A percentile compares a stretch with the other conserved stretches of the same genome.
These are phyloP conservation scores for Phragmatobia fuliginosa DNA, from an alignment of 2,888 invertebrate genomes.

Conservation along the genomic window DNA sequence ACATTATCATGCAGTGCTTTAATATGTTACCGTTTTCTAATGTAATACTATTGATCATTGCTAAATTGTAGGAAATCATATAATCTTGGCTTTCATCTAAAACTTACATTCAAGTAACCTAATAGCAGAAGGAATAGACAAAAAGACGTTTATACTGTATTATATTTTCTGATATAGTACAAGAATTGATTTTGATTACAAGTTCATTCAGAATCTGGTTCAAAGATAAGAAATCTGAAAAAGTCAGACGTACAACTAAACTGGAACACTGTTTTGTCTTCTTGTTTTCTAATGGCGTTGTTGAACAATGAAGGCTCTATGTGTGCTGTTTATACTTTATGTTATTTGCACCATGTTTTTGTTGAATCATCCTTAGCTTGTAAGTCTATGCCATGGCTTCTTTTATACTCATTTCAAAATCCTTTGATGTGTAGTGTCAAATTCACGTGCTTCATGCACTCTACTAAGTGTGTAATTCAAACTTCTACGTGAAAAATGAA, in stretches of 20 bases:
- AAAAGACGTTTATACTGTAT: constrained; percentile 32
- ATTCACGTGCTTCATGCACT: neutral
- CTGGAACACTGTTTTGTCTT: constrained; percentile 38
- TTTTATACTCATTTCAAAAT: neutral
- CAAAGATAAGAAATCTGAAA: constrained; percentile 47
- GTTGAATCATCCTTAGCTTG: constrained; percentile 12
- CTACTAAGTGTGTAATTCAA: neutral
- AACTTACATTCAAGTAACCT: constrained; percentile 12
- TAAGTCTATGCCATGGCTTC: neutral
- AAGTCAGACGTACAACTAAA: constrained; percentile 45
- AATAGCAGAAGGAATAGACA: constrained; percentile 28
- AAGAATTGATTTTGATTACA: constrained; percentile 52
- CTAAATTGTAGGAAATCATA: neutral
- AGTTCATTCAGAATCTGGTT: constrained; percentile 48
- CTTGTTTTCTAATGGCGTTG: constrained; percentile 42
- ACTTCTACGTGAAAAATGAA: neutral
- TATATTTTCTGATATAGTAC: constrained; percentile 41
- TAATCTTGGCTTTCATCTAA: neutral
- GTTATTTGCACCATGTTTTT: neutral
- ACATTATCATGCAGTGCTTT: neutral
- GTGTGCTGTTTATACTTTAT: neutral
- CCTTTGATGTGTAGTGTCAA: neutral
- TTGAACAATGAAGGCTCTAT: constrained; percentile 27
- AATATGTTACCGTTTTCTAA: neutral
- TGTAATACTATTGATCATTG: neutral